Percentiles rank a stretch among this genome's conserved stretches.
phyloP scores from a whole-genome alignment of 2,797 vertebrate genomes.

The Anniella stebbinsi region DNA sequence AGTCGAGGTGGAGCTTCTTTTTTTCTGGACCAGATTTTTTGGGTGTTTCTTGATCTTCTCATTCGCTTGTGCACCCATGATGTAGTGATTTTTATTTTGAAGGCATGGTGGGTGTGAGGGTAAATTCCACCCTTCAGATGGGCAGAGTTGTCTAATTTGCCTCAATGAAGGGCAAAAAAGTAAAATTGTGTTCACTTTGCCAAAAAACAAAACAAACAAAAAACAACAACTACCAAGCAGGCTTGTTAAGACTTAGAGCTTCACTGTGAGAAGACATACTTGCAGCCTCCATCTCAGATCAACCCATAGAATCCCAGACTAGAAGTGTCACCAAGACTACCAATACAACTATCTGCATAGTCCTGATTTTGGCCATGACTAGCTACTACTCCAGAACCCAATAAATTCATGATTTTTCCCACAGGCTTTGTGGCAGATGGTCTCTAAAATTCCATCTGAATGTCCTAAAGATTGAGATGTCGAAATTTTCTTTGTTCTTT shows the following conservation, averaged over 20 bases:
- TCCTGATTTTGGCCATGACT: background rate
- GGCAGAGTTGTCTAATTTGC: background rate
- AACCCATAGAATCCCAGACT: background rate
- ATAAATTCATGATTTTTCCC: background rate
- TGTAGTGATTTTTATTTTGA: background rate
- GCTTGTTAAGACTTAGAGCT: background rate
- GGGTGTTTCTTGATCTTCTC: background rate
- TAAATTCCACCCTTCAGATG: background rate
- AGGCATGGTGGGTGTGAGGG: background rate
- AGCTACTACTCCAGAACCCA: no score
- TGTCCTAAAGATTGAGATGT: background rate
- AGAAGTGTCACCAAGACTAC: background rate
- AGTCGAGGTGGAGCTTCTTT: background rate
- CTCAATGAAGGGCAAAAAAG: background rate
- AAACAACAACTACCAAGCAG: background rate
- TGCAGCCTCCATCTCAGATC: background rate
- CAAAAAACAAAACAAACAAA: background rate
- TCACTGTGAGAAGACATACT: background rate
- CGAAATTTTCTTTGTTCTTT: background rate
- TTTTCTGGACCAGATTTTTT: background rate
- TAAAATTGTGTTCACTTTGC: background rate
- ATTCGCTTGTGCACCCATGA: background rate
- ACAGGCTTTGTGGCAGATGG: background rate
- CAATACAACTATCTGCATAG: background rate
- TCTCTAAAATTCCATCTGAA: background rate